A percentile compares a stretch with the other conserved stretches of the same genome.
These are phyloP conservation scores for Saturnia pavonia DNA, from an alignment of 2,888 invertebrate species.

Conservation along the genomic window DNA sequence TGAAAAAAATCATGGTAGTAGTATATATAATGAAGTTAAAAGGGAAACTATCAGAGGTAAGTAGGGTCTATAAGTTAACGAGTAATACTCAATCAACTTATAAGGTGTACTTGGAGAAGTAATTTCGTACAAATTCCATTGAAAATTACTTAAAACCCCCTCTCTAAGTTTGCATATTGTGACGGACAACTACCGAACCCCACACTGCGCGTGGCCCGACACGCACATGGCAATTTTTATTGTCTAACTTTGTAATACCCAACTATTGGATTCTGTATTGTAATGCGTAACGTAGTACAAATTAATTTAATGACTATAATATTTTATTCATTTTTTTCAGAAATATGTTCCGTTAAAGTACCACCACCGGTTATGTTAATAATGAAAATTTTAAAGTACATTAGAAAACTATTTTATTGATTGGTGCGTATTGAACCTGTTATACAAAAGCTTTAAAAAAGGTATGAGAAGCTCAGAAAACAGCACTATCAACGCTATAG, in stretches of 20 bases:
- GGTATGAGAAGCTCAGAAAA: not conserved
- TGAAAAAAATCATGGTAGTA: too few relatives aligned
- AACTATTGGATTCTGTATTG: not conserved
- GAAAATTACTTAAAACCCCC: too few relatives aligned
- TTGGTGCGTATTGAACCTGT: constrained; percentile 14
- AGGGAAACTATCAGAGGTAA: too few relatives aligned
- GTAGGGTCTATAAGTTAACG: too few relatives aligned
- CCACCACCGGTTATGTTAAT: constrained; percentile 29
- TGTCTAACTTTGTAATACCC: not conserved
- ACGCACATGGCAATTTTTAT: too few relatives aligned
- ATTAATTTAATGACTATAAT: not conserved
- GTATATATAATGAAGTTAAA: too few relatives aligned
- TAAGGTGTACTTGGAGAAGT: too few relatives aligned
- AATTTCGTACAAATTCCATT: too few relatives aligned
- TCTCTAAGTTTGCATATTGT: too few relatives aligned
- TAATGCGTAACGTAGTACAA: not conserved
- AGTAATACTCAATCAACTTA: too few relatives aligned
- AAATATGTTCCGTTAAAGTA: constrained; percentile 23
- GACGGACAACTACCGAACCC: too few relatives aligned
- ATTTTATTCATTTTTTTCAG: constrained; percentile 23
- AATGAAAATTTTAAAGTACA: constrained; percentile 25
- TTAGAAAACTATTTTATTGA: constrained; percentile 24
- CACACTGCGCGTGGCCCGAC: too few relatives aligned
- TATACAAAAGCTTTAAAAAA: not conserved
- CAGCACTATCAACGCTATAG: not conserved